Percentiles rank a stretch among this genome's conserved stretches.
These are phyloP conservation scores for Rousettus leschenaultii DNA, from an alignment of 2,113 vertebrate species.

Conservation along the genomic window DNA sequence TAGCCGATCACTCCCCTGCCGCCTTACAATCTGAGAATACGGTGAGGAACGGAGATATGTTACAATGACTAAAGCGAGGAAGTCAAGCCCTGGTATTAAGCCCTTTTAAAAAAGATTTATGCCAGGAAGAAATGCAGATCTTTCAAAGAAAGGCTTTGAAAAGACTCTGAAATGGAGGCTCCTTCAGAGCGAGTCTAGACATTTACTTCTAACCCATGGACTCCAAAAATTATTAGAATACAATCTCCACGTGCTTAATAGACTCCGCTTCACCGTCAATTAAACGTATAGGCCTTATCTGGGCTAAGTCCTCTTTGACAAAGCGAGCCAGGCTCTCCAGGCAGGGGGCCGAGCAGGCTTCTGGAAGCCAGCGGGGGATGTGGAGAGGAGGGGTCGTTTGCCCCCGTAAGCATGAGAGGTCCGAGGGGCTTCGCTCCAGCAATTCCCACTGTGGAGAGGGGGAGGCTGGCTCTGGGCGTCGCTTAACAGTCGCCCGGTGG, in stretches of 20 bases:
- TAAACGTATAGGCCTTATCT: not conserved
- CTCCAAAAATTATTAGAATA: slow-evolving; percentile 17
- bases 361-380: not conserved
- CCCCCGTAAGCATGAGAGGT: not conserved
- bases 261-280: slow-evolving; percentile 32
- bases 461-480: not conserved
- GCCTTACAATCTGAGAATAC: not conserved
- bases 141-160: slow-evolving; percentile 41
- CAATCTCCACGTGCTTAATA: not conserved
- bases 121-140: not conserved
- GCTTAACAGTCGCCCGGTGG: not conserved
- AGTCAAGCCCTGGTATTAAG: not conserved
- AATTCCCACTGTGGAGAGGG: not conserved
- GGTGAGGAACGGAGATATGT: not conserved
- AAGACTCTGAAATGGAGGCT: slow-evolving; percentile 7
- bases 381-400: not conserved
- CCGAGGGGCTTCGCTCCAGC: not conserved
- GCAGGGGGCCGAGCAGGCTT: not conserved
- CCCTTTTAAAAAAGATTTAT: not conserved
- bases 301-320: slow-evolving; percentile 13
- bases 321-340: not conserved
- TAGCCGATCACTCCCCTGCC: not conserved
- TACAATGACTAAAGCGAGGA: not conserved
- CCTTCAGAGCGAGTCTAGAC: slow-evolving; percentile 24
- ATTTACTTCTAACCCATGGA: not conserved